These are phyloP conservation scores for Chloropsis hardwickii DNA, from an alignment of 2,113 vertebrate genomes.

Conservation along the genomic window DNA sequence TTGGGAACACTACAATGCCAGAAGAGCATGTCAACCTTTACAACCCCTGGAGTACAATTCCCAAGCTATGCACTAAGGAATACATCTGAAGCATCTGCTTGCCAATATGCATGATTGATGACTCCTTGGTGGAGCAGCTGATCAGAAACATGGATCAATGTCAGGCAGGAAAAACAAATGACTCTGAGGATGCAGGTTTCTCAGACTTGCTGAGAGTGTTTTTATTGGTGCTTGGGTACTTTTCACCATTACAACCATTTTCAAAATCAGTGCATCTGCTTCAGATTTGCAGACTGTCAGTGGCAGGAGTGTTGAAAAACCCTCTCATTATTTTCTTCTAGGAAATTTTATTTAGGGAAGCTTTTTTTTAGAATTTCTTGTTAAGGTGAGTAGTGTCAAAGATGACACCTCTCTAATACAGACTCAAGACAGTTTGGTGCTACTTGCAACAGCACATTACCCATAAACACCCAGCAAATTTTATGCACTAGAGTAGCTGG, in stretches of 20 bases:
- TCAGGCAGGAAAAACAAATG: background rate
- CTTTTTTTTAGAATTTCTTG: background rate
- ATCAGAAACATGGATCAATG: background rate
- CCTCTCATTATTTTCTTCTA: background rate
- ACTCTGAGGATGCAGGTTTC: background rate
- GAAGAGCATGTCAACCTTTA: background rate
- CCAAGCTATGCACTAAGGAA: background rate
- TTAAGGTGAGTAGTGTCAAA: background rate
- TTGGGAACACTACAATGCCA: background rate
- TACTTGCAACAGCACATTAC: background rate
- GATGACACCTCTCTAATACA: background rate
- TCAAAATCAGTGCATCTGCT: background rate
- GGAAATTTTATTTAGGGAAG: background rate
- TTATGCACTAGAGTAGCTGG: background rate
- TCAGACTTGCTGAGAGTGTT: background rate
- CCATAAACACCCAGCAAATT: background rate
- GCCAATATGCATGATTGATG: background rate
- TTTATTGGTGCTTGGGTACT: background rate
- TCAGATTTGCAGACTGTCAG: background rate
- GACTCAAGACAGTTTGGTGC: background rate
- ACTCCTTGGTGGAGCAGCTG: background rate
- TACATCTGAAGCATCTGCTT: background rate
- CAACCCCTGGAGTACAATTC: background rate
- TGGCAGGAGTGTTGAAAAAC: background rate
- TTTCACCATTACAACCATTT: background rate